Evolutionary conservation across 2,888 invertebrate genomes (phyloP).

Genomic region (Nudaria mundana): DNA sequence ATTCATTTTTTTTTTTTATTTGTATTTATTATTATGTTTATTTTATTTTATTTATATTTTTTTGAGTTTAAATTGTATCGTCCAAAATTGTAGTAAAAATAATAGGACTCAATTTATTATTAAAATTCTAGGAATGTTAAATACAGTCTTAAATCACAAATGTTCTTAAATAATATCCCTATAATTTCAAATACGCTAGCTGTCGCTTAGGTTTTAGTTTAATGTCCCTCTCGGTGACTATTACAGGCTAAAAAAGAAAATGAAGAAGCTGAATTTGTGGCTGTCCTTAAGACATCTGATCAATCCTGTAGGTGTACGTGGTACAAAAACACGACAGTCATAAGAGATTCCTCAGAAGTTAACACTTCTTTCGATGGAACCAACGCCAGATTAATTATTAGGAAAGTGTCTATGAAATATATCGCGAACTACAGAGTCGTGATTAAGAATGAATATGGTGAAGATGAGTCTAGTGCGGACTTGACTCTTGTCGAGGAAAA

Average conservation of each 20-base stretch:
- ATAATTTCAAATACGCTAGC: too few relatives aligned
- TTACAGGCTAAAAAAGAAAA: constrained; percentile 71
- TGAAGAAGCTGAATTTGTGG: constrained; percentile 89
- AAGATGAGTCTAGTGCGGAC: constrained; percentile 92
- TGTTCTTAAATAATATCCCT: too few relatives aligned
- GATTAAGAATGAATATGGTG: constrained; percentile 94
- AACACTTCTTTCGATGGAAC: constrained; percentile 92
- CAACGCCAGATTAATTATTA: constrained; percentile 89
- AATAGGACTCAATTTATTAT: too few relatives aligned
- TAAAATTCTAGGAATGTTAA: too few relatives aligned
- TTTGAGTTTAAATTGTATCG: too few relatives aligned
- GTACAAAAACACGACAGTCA: constrained; percentile 90
- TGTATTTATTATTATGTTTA: too few relatives aligned
- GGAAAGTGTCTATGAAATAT: constrained; percentile 87
- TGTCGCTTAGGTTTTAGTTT: too few relatives aligned
- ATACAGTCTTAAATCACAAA: too few relatives aligned
- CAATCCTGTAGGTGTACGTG: constrained; percentile 91
- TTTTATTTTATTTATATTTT: too few relatives aligned
- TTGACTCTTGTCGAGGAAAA: constrained; percentile 87
- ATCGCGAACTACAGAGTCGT: constrained; percentile 92
- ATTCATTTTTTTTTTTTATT: too few relatives aligned
- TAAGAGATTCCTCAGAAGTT: constrained; percentile 88
- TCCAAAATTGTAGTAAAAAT: too few relatives aligned
- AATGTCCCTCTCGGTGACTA: background rate
- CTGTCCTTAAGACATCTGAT: constrained; percentile 87